Evolutionary conservation across 1,140 invertebrate genomes (phyloP), one percentile per base, ranked within the genome.

Genomic region (Euwallacea fornicatus): DNA sequence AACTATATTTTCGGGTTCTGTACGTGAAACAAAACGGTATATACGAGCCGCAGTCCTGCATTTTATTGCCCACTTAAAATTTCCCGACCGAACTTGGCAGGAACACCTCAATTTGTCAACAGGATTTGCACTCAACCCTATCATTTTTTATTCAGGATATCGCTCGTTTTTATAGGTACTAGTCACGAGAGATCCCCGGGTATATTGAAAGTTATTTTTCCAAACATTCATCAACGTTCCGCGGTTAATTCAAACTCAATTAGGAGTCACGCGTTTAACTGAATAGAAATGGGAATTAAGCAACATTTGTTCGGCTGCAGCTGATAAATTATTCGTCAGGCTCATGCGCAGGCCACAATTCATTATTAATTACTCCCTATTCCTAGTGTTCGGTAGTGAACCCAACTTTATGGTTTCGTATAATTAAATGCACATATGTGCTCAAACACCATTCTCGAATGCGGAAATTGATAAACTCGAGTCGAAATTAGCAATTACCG

Each of bases 31-130:
- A 66, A 66, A 66, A 66, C 41, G 63, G 63, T 66, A 66, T 55
- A 55, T 54, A 66, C 46, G 61, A 64, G n/a, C 43, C 42, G 11
- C 16, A 16, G 47, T 55, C 55, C 63, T 66, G 63, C 63, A 66
- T 66, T 66, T 66, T 66, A 66, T 66, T 9, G 63, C 53, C 53
- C 47, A 41, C 47, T 66, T 66, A 46, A 66, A 66, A 66, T 66
- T 66, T 66, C 63, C 7, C 43, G 43, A 66, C 43, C 53, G 41
- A 56, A 66, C 63, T 66, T 66, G 63, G 43, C 63, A n/a, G 47
- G 46, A 54, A 66, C 63, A 66, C 63, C 63, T 66, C 63, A 66
- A 66, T 66, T 66, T 66, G 63, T 66, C 63, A 66, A 66, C 63
- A 47, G 9, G 63, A 33, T 33, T 47, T 66, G 50, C 63, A 66